Evolutionary conservation across 2,113 vertebrate genomes (phyloP).

Genomic region (Procavia capensis): DNA sequence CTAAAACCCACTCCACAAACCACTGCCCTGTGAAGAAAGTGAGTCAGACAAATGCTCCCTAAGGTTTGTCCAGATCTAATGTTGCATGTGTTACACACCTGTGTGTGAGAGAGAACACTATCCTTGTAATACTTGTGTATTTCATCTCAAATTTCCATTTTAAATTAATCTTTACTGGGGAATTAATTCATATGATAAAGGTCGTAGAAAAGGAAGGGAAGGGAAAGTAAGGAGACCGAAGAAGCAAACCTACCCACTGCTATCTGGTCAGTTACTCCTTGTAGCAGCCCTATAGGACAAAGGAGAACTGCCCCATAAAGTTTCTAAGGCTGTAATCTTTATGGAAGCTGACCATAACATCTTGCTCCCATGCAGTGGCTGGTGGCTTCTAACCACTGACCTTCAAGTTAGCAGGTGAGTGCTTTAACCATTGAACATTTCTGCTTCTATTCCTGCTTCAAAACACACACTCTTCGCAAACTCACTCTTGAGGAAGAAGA

Average conservation of each 20-base stretch:
- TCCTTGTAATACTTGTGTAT: not conserved
- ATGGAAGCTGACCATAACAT: too few species aligned
- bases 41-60: not conserved
- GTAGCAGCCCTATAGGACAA: too few species aligned
- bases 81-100: not conserved
- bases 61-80: not conserved
- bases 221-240: not conserved
- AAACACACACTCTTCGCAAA: not conserved
- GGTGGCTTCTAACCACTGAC: too few species aligned
- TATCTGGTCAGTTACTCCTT: too few species aligned
- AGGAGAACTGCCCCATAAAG: too few species aligned
- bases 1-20: not conserved
- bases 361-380: too few species aligned
- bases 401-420: too few species aligned
- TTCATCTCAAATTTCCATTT: not conserved
- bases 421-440: not conserved
- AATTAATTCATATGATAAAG: not conserved
- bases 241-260: too few species aligned
- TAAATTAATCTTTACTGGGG: not conserved
- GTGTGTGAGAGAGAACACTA: not conserved
- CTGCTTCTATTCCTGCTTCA: not conserved
- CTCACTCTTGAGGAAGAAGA: not conserved
- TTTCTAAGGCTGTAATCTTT: too few species aligned
- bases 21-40: rapidly evolving
- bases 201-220: not conserved